Conservation (phyloP, 2,113 vertebrate genomes). For the Neolamprologus ventralis region DNA sequence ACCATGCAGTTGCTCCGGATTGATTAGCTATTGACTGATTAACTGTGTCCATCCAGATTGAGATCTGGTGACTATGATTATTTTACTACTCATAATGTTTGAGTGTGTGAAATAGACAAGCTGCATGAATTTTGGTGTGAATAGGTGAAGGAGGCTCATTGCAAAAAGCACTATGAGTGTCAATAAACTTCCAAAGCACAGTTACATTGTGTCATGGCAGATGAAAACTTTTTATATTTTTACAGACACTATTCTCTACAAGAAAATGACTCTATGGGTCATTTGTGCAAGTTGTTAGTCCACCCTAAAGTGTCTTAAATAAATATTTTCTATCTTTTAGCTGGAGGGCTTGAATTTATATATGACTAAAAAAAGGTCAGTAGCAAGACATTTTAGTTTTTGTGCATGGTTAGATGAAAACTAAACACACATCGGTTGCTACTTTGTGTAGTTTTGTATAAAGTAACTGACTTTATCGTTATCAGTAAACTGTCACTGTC, state of each 20-base stretch:
- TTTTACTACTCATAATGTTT: not conserved
- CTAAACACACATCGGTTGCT: not conserved
- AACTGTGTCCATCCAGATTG: not conserved
- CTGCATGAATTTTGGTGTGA: not conserved
- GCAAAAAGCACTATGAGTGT: not conserved
- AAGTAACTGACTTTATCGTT: not conserved
- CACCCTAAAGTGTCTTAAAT: not conserved
- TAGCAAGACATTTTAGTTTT: not conserved
- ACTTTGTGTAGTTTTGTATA: not conserved
- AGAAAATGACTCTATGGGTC: not conserved
- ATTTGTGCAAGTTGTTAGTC: not conserved
- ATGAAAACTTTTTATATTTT: fast-evolving
- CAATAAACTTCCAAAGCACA: not conserved
- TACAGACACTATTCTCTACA: not conserved
- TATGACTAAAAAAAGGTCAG: not conserved
- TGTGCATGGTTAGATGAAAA: not conserved
- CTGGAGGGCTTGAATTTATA: not conserved
- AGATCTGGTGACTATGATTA: not conserved
- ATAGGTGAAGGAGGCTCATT: not conserved
- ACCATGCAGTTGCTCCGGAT: not conserved
- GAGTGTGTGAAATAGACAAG: not conserved
- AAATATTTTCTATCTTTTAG: not conserved
- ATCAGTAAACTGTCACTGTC: not conserved
- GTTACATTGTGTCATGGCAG: not conserved
- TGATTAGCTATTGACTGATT: not conserved